Conservation (phyloP, 2,888 invertebrate genomes). For the Operophtera brumata region DNA sequence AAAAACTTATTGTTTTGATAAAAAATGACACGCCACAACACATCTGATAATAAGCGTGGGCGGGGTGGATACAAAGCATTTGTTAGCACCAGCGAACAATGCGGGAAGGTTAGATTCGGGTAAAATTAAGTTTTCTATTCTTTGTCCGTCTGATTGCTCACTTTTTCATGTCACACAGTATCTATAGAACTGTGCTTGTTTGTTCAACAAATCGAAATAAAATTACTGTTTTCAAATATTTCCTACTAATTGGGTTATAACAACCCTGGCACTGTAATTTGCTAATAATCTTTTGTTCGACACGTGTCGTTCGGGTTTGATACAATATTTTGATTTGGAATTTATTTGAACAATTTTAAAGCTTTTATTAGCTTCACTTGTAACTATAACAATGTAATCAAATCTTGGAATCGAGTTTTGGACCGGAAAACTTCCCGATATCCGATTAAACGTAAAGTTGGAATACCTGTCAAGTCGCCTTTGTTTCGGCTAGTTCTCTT, state of each 20-base stretch:
- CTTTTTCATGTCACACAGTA: slow-evolving; percentile 58
- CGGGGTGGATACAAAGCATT: slow-evolving; percentile 70
- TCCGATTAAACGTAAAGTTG: too few relatives aligned
- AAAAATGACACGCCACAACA: slow-evolving; percentile 77
- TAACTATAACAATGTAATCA: too few relatives aligned
- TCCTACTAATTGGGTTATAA: slow-evolving; percentile 38
- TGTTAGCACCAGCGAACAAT: slow-evolving; percentile 77
- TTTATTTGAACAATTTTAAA: too few relatives aligned
- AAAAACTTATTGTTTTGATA: slow-evolving; percentile 78
- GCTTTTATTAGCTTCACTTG: too few relatives aligned
- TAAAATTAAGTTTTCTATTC: slow-evolving; percentile 76
- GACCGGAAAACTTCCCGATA: too few relatives aligned
- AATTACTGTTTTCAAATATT: slow-evolving; percentile 48
- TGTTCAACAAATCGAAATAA: slow-evolving; percentile 57
- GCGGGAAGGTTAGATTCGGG: slow-evolving; percentile 70
- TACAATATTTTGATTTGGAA: neutral
- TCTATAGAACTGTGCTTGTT: slow-evolving; percentile 48
- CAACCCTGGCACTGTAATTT: slow-evolving; percentile 36
- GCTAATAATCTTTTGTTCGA: slow-evolving; percentile 32
- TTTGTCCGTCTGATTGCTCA: slow-evolving; percentile 53
- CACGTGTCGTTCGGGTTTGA: neutral
- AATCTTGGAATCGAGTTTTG: too few relatives aligned
- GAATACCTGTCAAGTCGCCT: too few relatives aligned
- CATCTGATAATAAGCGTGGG: slow-evolving; percentile 78
- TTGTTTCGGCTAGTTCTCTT: too few relatives aligned